Percentiles rank a stretch among this genome's conserved stretches.
Conservation (phyloP, 2,888 invertebrate genomes). For the Julus scandinavius region DNA sequence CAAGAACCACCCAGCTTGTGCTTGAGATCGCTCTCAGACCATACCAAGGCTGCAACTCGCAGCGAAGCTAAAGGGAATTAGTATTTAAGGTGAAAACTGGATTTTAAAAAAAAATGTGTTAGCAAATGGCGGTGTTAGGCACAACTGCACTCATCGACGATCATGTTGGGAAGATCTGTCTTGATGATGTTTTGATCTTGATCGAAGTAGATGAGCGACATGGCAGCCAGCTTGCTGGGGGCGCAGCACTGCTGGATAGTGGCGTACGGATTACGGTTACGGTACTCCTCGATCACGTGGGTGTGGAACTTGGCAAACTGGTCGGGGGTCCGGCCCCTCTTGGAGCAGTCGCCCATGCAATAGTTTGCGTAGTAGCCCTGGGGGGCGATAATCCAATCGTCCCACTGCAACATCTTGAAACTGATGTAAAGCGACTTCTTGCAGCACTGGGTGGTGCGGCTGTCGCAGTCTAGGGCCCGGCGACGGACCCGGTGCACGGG, state of each 20-base stretch:
- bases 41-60: background rate
- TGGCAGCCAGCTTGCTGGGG: constrained; percentile 89
- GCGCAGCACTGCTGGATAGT: constrained; percentile 93
- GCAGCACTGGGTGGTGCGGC: constrained; percentile 80
- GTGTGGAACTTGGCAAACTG: constrained; percentile 88
- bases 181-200: constrained; percentile 90
- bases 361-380: constrained; percentile 93
- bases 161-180: constrained; percentile 94
- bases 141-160: constrained; percentile 95
- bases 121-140: constrained; percentile 72
- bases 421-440: constrained; percentile 91
- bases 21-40: background rate
- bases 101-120: constrained; percentile 17
- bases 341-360: constrained; percentile 88
- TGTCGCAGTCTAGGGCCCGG: constrained; percentile 84
- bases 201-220: constrained; percentile 92
- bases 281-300: constrained; percentile 89
- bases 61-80: background rate
- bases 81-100: background rate
- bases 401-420: constrained; percentile 91
- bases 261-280: constrained; percentile 68
- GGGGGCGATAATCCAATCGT: constrained; percentile 71
- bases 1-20: background rate
- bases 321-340: constrained; percentile 80
- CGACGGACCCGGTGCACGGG: constrained; percentile 75